Base-by-base conservation (phyloP, 2,888 invertebrate species). In the Pachliopta kotzebuea region DNA sequence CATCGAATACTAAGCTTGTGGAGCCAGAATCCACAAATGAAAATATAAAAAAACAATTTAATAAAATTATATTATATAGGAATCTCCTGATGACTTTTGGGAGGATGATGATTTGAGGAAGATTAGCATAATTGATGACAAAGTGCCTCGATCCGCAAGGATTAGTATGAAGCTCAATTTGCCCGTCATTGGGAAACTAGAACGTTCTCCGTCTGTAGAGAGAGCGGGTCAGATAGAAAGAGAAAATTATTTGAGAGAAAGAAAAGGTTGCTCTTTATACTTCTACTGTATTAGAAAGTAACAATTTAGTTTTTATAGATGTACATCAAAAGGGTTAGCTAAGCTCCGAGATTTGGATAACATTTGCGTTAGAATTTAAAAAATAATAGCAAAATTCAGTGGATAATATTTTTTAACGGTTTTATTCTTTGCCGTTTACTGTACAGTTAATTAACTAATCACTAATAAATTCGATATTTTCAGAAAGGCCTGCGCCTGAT, bases 131-230 rank as follows among this genome's bases (percentile, higher is more conserved):
- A 85, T 85, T 1, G 74, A 86, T 37, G 85, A 83, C 37, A 71
- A 74, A 8, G 76, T 90, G 2, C 75, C 81, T 0, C 69, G 71
- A 0, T 72, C 77, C 0, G 67, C 79, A 0, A 72, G 75, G 3
- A 68, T 90, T 0, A 88, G 90, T 42, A 60, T 68, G 6, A 82
- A 71, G 14, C 26, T 84, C 31, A 76, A 71, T 3, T 68, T 75
- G 71, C 87, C 90, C 0, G 50, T 80, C 0, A 24, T 88, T 0
- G 85, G 83, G 9, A 76, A 75, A 63, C 78, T 90, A 0, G 72
- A 81, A 26, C 69, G 89, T 1, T 85, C 89, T 0, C 84, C 85
- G 0, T 90, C 90, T 0, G 72, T 84, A 0, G 90, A 90, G 65
- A 76, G 85, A 66, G 81, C 78, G 1, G 76, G 75, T 1, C 73